These are phyloP conservation scores for Hestina assimilis DNA, from an alignment of 1,140 invertebrate species.

Conservation along the genomic window DNA sequence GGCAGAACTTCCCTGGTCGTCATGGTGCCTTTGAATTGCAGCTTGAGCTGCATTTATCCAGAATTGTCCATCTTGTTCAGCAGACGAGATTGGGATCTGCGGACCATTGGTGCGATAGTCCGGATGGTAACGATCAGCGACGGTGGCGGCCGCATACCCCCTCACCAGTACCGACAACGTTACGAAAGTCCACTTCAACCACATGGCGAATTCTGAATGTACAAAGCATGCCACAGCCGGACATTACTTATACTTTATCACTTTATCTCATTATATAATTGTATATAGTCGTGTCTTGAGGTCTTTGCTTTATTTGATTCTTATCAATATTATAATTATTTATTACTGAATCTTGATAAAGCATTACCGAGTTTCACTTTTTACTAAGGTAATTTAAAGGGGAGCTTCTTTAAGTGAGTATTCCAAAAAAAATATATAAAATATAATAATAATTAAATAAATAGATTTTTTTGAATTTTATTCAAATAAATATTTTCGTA, in stretches of 20 bases:
- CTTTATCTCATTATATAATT: not conserved
- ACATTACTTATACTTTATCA: not conserved
- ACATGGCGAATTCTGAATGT: conserved; percentile 1
- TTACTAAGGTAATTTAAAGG: too few species aligned
- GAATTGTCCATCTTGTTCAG: not conserved
- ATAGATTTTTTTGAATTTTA: too few species aligned
- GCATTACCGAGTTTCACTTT: not conserved
- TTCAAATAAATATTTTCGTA: too few species aligned
- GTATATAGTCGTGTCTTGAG: not conserved
- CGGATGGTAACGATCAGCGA: conserved; percentile 8
- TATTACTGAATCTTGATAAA: not conserved
- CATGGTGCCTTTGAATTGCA: conserved; percentile 1
- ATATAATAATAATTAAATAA: too few species aligned
- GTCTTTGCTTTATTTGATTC: not conserved
- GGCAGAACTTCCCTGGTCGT: not conserved
- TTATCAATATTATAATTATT: not conserved
- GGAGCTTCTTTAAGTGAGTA: too few species aligned
- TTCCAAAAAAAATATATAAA: too few species aligned
- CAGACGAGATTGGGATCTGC: not conserved
- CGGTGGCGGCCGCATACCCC: not conserved
- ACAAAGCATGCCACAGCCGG: not conserved
- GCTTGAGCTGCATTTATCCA: conserved; percentile 17
- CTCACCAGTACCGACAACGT: not conserved
- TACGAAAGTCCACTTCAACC: not conserved
- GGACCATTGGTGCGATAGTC: not conserved